Evolutionary conservation across 2,113 vertebrate species (phyloP).

Genomic region (Calidris pugnax): DNA sequence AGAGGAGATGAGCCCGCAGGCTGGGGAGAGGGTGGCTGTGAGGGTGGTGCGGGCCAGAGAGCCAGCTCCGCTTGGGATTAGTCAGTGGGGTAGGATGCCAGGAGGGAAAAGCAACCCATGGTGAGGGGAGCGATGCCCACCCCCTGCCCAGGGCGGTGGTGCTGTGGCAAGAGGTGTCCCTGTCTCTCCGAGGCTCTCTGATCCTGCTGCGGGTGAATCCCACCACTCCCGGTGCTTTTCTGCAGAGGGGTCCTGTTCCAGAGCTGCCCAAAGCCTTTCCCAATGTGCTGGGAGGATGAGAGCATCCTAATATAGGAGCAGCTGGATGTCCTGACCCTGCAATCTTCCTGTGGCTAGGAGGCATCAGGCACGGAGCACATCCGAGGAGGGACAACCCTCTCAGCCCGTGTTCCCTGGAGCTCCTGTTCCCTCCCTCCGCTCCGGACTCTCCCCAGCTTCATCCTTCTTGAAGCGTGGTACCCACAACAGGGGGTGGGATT

Average conservation of each 20-base stretch:
- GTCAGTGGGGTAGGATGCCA: background rate
- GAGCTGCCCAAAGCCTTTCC: background rate
- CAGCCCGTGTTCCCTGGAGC: background rate
- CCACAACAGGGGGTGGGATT: background rate
- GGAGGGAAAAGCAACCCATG: background rate
- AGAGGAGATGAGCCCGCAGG: background rate
- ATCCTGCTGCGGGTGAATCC: background rate
- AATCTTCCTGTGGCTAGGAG: background rate
- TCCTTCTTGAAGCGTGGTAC: accelerated
- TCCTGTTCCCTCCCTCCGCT: background rate
- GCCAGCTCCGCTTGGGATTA: background rate
- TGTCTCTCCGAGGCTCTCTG: background rate
- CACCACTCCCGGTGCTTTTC: background rate
- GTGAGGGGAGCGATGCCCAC: accelerated
- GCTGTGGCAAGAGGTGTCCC: background rate
- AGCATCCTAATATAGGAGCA: background rate
- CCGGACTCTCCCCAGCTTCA: background rate
- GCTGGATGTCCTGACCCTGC: background rate
- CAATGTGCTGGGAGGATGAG: background rate
- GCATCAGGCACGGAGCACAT: background rate
- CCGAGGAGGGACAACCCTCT: background rate
- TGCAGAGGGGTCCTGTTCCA: background rate
- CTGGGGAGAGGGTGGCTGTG: background rate
- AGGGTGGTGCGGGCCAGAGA: accelerated
- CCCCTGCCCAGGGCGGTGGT: accelerated